Base-by-base conservation (phyloP, 2,113 vertebrate species). In the Hystrix brachyura region DNA sequence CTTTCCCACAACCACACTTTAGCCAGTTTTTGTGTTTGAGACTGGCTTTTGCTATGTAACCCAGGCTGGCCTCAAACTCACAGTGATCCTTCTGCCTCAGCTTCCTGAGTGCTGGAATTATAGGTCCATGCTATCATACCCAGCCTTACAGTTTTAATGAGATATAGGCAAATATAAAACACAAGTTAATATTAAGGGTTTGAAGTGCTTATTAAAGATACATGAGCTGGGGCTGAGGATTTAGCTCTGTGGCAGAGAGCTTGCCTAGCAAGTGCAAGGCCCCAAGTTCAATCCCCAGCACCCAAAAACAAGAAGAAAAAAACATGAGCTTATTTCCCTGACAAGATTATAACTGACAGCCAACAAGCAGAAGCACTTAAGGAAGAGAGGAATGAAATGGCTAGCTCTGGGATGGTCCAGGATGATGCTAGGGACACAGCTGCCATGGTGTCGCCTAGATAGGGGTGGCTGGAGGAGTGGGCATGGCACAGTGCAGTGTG, bases 351-450 rank as follows among this genome's bases (percentile, higher is more conserved):
- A 48, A 64, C 0, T 27, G 7, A 87, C 17, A 81, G 17, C 72
- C 51, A 43, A 23, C 1, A 60, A 46, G 23, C 3, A 14, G 69
- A 51, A 46, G n/a, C 8, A 32, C 3, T 60, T 60, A 91, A 51
- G 38, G 1, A 57, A 46, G 53, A 0, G 2, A 9, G 59, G 67
- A 74, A 83, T 23, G 19, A 55, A 46, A 19, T 10, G 15, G 74
- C 14, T 11, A 38, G 57, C 38, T 2, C 21, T 0, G 19, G 67
- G 19, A 23, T 14, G 14, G 57, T 62, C 55, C 48, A 11, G 2
- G 76, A 29, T 12, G 43, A 3, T 7, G 62, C 21, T 10, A 82
- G 34, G n/a, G 23, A 43, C 0, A 6, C 2, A 21, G 67, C 12
- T 7, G 6, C 43, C 25, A 34, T 15, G n/a, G 29, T 43, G 55